Conservation (phyloP, 2,113 vertebrate species). For the Cyprinodon variegatus region DNA sequence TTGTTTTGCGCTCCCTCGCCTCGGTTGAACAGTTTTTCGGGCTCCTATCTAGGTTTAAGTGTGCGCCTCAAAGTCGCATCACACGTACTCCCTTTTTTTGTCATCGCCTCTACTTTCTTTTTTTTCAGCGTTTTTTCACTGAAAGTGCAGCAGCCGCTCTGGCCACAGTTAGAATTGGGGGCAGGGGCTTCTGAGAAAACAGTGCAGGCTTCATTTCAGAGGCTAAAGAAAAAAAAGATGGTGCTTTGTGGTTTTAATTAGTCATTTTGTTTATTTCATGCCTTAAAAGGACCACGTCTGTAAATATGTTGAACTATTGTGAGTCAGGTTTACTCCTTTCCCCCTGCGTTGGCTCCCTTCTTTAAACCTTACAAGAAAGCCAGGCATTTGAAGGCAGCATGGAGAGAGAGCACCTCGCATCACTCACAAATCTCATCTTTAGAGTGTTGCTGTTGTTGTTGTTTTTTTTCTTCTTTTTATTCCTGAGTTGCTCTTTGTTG, state of each 20-base stretch:
- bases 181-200: constrained; percentile 77
- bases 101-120: constrained; percentile 46
- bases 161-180: constrained; percentile 61
- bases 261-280: constrained; percentile 79
- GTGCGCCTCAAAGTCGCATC: constrained; percentile 53
- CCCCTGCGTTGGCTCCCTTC: constrained; percentile 37
- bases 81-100: constrained; percentile 44
- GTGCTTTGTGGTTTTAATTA: constrained; percentile 79
- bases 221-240: constrained; percentile 66
- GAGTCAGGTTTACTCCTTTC: constrained; percentile 65
- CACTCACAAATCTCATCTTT: constrained; percentile 75
- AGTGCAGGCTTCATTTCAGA: constrained; percentile 67
- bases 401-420: constrained; percentile 63
- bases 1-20: constrained; percentile 66
- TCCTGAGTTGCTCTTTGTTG: constrained; percentile 77
- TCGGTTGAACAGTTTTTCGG: constrained; percentile 61
- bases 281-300: constrained; percentile 53
- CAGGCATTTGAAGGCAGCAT: constrained; percentile 66
- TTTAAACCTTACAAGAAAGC: constrained; percentile 69
- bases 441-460: constrained; percentile 22
- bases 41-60: constrained; percentile 69
- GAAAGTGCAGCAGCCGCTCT: constrained; percentile 42
- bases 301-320: constrained; percentile 74
- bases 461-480: constrained; percentile 40
- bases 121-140: constrained; percentile 25